These are phyloP conservation scores for Canis aureus DNA, from an alignment of 2,113 vertebrate species.

Conservation along the genomic window DNA sequence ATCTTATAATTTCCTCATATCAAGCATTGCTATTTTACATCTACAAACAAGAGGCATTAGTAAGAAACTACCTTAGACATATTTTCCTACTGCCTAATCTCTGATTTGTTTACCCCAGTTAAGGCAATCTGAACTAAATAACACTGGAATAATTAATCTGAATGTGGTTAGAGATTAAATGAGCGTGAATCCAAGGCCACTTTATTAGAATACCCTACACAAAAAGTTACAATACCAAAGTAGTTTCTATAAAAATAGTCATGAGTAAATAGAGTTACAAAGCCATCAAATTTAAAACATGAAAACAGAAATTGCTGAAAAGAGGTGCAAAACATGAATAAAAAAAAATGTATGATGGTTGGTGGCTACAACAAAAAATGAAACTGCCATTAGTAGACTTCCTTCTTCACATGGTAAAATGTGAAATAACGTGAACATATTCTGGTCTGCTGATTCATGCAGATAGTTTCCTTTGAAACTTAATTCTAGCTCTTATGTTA, in stretches of 20 bases:
- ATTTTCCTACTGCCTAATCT: neutral
- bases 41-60: neutral
- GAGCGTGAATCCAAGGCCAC: neutral
- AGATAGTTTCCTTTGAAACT: neutral
- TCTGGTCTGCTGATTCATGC: neutral
- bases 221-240: neutral
- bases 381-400: neutral
- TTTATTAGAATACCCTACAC: neutral
- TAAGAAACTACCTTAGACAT: neutral
- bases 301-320: neutral
- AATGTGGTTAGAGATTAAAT: constrained; percentile 13
- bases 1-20: neutral
- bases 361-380: neutral
- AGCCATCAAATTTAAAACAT: neutral
- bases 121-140: constrained; percentile 57
- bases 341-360: neutral
- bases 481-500: constrained; percentile 7
- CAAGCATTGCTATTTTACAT: neutral
- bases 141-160: neutral
- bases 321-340: neutral
- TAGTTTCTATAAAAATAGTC: neutral
- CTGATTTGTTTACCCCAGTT: constrained; percentile 8
- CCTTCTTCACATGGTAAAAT: constrained; percentile 17
- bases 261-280: neutral
- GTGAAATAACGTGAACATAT: neutral